Conservation (phyloP, 2,113 vertebrate genomes). For the Sporophila hypoxantha region DNA sequence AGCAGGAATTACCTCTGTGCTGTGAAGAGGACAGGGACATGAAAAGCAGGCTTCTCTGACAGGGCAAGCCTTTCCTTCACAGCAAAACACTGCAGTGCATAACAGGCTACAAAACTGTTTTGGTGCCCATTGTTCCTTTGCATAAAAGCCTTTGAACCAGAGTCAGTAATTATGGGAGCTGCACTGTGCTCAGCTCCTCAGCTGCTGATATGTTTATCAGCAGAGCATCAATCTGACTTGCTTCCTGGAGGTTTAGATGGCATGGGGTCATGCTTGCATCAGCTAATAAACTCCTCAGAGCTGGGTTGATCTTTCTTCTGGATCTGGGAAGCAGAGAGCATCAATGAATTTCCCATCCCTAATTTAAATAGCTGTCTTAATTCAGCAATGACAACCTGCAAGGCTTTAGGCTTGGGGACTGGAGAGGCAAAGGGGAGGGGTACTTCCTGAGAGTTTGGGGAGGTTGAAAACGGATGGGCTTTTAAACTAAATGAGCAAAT, state of each 20-base stretch:
- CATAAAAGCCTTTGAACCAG: conserved; percentile 45
- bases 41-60: conserved; percentile 13
- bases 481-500: not conserved
- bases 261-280: conserved; percentile 33
- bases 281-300: conserved; percentile 1
- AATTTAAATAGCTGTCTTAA: not conserved
- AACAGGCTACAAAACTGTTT: conserved; percentile 21
- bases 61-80: not conserved
- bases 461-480: not conserved
- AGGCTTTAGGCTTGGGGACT: not conserved
- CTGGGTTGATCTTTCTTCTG: not conserved
- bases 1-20: not conserved
- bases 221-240: conserved; percentile 8
- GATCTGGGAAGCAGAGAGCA: not conserved
- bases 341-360: not conserved
- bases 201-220: conserved; percentile 43
- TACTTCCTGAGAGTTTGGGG: not conserved
- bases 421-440: not conserved
- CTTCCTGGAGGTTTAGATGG: conserved; percentile 23
- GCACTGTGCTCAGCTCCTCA: conserved; percentile 14
- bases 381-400: not conserved
- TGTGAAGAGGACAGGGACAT: not conserved
- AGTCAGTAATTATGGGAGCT: conserved; percentile 39
- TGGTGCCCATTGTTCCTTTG: conserved; percentile 33
- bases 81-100: not conserved